These are phyloP conservation scores for Serilophus lunatus DNA, from an alignment of 2,113 vertebrate genomes.

Conservation along the genomic window DNA sequence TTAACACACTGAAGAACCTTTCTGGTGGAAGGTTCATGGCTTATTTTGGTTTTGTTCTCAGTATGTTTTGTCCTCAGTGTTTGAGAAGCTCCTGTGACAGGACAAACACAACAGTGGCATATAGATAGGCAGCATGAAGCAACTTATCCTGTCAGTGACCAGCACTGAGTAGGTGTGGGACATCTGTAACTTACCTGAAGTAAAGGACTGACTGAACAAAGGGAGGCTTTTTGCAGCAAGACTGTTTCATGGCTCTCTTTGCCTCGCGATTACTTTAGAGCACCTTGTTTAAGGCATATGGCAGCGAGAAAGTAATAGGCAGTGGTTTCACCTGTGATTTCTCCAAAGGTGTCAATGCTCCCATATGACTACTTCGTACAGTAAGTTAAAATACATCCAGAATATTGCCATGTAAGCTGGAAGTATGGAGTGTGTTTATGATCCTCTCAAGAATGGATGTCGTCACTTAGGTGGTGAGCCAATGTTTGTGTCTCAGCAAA, in stretches of 20 bases:
- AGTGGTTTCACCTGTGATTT: background rate
- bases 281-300: background rate
- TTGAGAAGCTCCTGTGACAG: background rate
- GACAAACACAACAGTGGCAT: rapidly evolving
- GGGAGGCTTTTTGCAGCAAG: background rate
- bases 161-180: background rate
- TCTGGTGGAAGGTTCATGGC: background rate
- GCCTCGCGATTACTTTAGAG: background rate
- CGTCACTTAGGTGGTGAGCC: background rate
- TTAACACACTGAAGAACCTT: background rate
- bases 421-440: background rate
- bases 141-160: background rate
- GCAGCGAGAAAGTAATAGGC: background rate
- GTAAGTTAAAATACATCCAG: background rate
- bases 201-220: background rate
- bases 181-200: background rate
- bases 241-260: background rate
- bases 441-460: background rate
- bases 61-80: background rate
- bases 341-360: background rate
- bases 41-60: background rate
- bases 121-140: background rate
- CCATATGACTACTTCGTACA: background rate
- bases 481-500: background rate
- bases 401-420: background rate